Evolutionary conservation across 2,888 invertebrate genomes (phyloP), one percentile per base, ranked within the genome.

Genomic region (Helleia helle): DNA sequence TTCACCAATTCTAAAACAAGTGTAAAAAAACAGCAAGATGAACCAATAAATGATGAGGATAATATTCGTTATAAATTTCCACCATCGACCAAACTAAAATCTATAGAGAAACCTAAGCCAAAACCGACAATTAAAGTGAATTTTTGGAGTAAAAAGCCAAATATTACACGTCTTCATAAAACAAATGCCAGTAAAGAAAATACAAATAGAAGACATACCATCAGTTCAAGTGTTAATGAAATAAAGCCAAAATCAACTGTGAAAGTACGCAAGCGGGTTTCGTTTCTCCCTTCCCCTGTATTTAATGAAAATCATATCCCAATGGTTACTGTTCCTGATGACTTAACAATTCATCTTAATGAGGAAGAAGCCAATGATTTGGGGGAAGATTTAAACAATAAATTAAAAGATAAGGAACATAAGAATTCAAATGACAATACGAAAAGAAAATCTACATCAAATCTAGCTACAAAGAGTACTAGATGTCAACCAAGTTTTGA

Each of bases 321-420:
- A 1, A 84, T 84, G 84, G 79, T 84, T 0, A 79, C 84, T 0
- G 84, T 84, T 2, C 84, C 84, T 1, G 84, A 84, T 66, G 84
- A 84, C 53, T 65, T 84, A 38, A 80, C 84, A n/a, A 80, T 84
- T 46, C 79, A 83, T 17, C 54, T 84, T n/a, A 83, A 81, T 61
- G 79, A 81, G 42, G 77, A 81, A 58, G 81, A 84, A 54, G 81
- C 71, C 1, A 72, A 79, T 65, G 75, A 73, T 48, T 56, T 83
- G 14, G 61, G 69, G 15, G 71, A 73, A 45, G 80, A 80, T 54
- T 61, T 81, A 25, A 74, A 79, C 49, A 55, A 63, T 44, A 71
- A 65, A 36, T 71, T 71, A 8, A 1, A 11, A 26, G 17, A 13
- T 25, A 14, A 31, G 8, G 13, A 9, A 1, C 11, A 54, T 12